Evolutionary conservation across 2,888 invertebrate genomes (phyloP), one percentile per base, ranked within the genome.

Genomic region (Drosophila emarginata): DNA sequence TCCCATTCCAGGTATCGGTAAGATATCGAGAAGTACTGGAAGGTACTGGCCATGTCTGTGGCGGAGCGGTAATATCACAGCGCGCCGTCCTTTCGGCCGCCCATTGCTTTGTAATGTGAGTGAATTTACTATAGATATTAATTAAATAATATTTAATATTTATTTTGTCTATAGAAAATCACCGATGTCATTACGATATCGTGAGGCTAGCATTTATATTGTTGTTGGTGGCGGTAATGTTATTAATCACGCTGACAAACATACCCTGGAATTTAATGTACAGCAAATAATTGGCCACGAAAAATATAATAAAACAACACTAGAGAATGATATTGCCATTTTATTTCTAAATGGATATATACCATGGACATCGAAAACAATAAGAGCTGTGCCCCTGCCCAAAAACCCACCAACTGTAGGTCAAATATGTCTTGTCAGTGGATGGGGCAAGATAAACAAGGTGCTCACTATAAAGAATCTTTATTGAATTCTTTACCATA

Each of bases 321-420:
- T 81, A n/a, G 77, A 77, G 57, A 72, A 81, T 32, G 81, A 81
- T 21, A 84, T 81, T 21, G 85, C 81, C 0, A 51, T 81, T 39
- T 12, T 84, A 6, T 78, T 84, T 2, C 69, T 81, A 0, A 84
- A 81, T 3, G 64, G 52, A 1, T 59, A 18, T 0, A 72, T 81
- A 9, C 72, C 81, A 0, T 45, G 39, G 36, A 0, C 11, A 0
- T 57, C 66, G 45, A 4, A 0, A 1, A 26, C 58, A 4, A 70
- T 74, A 2, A 54, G 50, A 0, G 23, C 76, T 4, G 3, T 79
- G 5, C 21, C 60, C 0, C 14, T 77, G 36, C 28, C 58, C 23
- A 0, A 21, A 4, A 1, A 26, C 0, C 23, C 62, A 0, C 40
- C 52, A 2, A 3, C 4, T 0, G 23, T 58, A 4, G 71, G 65